Conservation (phyloP, 2,888 invertebrate genomes). For the Folsomia manolachei region DNA sequence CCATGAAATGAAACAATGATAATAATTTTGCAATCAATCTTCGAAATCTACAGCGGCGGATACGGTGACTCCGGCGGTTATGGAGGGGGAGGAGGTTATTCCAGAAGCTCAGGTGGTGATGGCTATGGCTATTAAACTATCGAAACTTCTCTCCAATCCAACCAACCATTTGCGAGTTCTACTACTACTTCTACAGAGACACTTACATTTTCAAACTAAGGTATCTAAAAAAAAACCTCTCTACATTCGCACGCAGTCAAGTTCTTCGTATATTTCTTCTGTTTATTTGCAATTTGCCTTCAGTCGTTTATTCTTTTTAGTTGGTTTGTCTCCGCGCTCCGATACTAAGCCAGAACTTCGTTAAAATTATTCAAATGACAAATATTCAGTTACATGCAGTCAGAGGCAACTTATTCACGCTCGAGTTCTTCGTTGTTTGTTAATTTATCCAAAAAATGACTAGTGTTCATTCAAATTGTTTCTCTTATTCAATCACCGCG, state of each 20-base stretch:
- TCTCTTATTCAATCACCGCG: too few relatives aligned
- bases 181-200: conserved; percentile 41
- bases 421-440: not conserved
- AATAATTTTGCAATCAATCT: conserved; percentile 30
- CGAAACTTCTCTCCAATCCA: conserved; percentile 24
- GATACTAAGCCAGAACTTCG: conserved; percentile 43
- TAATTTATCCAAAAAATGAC: not conserved
- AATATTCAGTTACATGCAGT: not conserved
- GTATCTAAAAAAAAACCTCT: conserved; percentile 38
- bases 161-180: conserved; percentile 15
- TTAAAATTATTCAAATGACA: conserved; percentile 13
- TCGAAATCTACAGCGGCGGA: conserved; percentile 41
- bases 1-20: too few relatives aligned
- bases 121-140: conserved; percentile 46
- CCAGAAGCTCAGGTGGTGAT: conserved; percentile 41
- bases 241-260: conserved; percentile 20
- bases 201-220: conserved; percentile 39
- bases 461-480: too few relatives aligned
- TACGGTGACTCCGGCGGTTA: conserved; percentile 40
- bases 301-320: not conserved
- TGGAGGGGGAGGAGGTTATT: conserved; percentile 45
- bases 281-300: conserved; percentile 19
- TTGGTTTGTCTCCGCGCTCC: conserved; percentile 43
- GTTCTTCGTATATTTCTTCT: conserved; percentile 22
- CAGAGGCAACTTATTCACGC: not conserved